These are phyloP conservation scores for Astyanax mexicanus DNA, from an alignment of 2,797 vertebrate species.

Conservation along the genomic window DNA sequence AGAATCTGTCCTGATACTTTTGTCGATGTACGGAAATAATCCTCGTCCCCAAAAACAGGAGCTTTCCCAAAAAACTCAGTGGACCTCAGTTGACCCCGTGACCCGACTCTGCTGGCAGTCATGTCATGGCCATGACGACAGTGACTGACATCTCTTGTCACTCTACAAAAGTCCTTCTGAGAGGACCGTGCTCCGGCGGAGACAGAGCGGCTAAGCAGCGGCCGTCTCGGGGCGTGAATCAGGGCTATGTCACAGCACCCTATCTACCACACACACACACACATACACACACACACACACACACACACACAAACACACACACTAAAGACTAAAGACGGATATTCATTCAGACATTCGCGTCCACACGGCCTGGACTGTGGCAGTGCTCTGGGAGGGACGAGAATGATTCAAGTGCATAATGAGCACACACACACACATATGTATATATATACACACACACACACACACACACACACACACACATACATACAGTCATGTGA, in stretches of 20 bases:
- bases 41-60: background rate
- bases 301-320: background rate
- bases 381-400: background rate
- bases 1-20: too few species aligned
- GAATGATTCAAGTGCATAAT: constrained; percentile 7
- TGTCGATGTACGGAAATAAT: too few species aligned
- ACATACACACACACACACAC: background rate
- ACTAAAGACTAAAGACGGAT: background rate
- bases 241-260: background rate
- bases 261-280: background rate
- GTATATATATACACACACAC: too few species aligned
- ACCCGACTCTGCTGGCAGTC: background rate
- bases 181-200: background rate
- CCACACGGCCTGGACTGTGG: background rate
- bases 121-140: background rate
- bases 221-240: background rate
- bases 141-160: constrained; percentile 19
- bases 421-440: background rate
- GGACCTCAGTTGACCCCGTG: background rate
- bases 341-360: constrained; percentile 11
- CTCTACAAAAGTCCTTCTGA: background rate
- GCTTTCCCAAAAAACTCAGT: constrained; percentile 4
- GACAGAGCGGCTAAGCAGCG: background rate
- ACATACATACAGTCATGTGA: too few species aligned
- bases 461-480: too few species aligned